Evolutionary conservation across 2,888 invertebrate species (phyloP), one percentile per base, ranked within the genome.

Genomic region (Opisthograptis luteolata): DNA sequence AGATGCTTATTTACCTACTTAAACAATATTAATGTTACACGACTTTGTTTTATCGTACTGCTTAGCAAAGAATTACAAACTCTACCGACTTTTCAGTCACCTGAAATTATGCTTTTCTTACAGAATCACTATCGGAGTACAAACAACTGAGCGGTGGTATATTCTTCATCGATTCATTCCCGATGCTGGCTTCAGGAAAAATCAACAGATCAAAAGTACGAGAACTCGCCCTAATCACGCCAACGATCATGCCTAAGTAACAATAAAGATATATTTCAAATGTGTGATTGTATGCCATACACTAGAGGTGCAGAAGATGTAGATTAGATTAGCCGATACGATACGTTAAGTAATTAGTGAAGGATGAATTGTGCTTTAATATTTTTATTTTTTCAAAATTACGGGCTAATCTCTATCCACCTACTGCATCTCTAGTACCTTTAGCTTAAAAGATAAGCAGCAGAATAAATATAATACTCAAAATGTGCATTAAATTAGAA

Each of bases 141-240:
- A 73, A 73, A 34, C 68, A 61, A 42, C 54, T 79, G 20, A 66
- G 60, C 30, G 73, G 73, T 19, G 79, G 72, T 13, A 40, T 73
- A 22, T 76, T 79, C 64, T 78, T 67, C 64, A 47, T 76, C 34
- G 74, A 77, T 24, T 52, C 60, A 5, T 61, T 78, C 13, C 77
- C 77, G 1, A 43, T 62, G 19, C 75, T 75, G 17, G 65, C 75
- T 3, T 73, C 76, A 3, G 76, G 76, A 10, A 79, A 79, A 66
- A 24, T 79, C n/a, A 67, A 79, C 50, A 60, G 78, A 32, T 44
- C 58, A 1, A 72, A 67, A 55, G 58, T 75, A 12, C 66, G 55
- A 46, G 71, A 76, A 14, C 60, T 76, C 24, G 73, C 77, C 1
- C 24, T 70, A 3, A 49, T 49, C 0, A 63, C 71, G 1, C 48